These are phyloP conservation scores for Mastacembelus armatus DNA, from an alignment of 2,797 vertebrate species.

Conservation along the genomic window DNA sequence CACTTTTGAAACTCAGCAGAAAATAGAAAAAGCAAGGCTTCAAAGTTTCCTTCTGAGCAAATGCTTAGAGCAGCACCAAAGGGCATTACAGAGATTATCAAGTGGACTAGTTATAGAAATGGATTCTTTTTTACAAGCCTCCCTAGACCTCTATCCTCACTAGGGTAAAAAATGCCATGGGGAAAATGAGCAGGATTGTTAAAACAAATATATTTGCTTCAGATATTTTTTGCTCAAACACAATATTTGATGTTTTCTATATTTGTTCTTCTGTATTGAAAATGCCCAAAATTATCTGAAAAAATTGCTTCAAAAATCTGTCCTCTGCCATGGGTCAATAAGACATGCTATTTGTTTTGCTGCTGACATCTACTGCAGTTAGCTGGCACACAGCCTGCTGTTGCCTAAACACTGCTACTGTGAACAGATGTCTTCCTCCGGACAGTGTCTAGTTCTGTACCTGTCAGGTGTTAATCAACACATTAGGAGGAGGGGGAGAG, in stretches of 20 bases:
- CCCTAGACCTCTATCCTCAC: conserved; percentile 27
- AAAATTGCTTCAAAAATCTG: background rate
- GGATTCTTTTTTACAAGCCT: conserved; percentile 61
- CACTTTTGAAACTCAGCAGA: conserved; percentile 73
- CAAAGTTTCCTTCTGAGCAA: conserved; percentile 74
- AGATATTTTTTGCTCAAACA: background rate
- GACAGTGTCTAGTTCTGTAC: conserved; percentile 57
- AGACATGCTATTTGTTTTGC: conserved; percentile 30
- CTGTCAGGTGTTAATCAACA: conserved; percentile 80
- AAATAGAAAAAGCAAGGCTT: conserved; percentile 69
- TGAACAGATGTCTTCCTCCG: conserved; percentile 72
- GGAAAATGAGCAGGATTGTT: conserved; percentile 21
- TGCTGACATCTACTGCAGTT: too few relatives aligned
- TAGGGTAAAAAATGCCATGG: conserved; percentile 19
- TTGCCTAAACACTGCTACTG: conserved; percentile 53
- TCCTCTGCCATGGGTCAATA: conserved; percentile 23
- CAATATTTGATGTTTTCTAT: conserved; percentile 1
- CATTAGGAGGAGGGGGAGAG: conserved; percentile 50
- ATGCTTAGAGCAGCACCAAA: conserved; percentile 79
- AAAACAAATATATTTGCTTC: conserved; percentile 8
- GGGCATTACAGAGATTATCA: conserved; percentile 77
- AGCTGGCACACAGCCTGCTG: conserved; percentile 48
- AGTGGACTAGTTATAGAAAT: conserved; percentile 70
- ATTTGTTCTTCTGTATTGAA: background rate
- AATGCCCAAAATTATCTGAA: background rate